phyloP scores from a whole-genome alignment of 2,888 invertebrate genomes.

The Noctua janthina region DNA sequence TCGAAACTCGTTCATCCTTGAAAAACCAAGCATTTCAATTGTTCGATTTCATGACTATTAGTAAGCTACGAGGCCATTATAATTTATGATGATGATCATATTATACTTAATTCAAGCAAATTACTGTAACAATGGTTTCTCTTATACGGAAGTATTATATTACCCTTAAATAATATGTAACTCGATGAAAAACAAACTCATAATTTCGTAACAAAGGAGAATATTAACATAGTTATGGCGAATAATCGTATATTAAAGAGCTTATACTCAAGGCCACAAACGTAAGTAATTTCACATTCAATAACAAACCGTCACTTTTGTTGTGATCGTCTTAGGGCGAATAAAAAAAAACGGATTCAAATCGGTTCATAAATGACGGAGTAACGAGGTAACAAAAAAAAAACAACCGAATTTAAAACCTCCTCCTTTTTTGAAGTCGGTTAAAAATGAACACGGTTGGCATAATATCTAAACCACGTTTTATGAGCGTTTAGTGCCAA shows the following conservation, averaged over 20 bases:
- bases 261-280: slow-evolving; percentile 13
- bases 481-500: too few relatives aligned
- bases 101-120: too few relatives aligned
- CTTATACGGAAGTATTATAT: slow-evolving; percentile 9
- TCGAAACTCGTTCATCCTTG: too few relatives aligned
- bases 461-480: too few relatives aligned
- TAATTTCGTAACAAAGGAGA: slow-evolving; percentile 21
- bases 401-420: too few relatives aligned
- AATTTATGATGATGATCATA: background rate
- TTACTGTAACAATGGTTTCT: background rate
- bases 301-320: background rate
- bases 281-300: background rate
- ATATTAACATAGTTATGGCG: slow-evolving; percentile 21
- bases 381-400: too few relatives aligned
- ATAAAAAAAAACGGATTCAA: too few relatives aligned
- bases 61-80: background rate
- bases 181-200: slow-evolving; percentile 40
- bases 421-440: too few relatives aligned
- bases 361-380: too few relatives aligned
- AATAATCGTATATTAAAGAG: slow-evolving; percentile 42
- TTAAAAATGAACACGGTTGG: too few relatives aligned
- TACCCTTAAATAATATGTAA: background rate
- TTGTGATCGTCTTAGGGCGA: too few relatives aligned
- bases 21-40: background rate
- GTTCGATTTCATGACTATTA: background rate